phyloP scores from a whole-genome alignment of 2,113 vertebrate genomes.

The Macaca mulatta region DNA sequence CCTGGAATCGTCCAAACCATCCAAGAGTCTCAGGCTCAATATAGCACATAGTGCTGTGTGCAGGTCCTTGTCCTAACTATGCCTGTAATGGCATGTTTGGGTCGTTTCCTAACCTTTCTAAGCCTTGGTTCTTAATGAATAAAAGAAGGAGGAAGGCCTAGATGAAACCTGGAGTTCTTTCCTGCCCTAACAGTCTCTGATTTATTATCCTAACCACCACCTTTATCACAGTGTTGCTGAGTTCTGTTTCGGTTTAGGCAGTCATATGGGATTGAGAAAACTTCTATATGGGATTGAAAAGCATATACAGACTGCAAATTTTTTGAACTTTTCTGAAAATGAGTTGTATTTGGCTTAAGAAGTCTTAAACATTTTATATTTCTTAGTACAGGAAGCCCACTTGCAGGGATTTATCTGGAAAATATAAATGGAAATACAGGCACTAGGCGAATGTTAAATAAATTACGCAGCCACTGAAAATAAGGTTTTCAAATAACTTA shows the following conservation, averaged over 20 bases:
- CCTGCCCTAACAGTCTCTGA: background rate
- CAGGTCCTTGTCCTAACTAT: background rate
- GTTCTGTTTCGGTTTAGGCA: background rate
- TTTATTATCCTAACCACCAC: background rate
- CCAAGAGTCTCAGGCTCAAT: background rate
- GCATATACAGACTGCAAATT: background rate
- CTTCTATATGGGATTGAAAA: background rate
- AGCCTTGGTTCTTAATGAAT: background rate
- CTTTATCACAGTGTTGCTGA: background rate
- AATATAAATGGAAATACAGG: background rate
- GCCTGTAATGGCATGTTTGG: background rate
- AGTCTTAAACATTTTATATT: background rate
- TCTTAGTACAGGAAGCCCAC: background rate
- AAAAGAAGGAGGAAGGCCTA: background rate
- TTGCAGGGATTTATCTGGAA: background rate
- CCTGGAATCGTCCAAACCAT: background rate
- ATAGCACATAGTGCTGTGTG: background rate
- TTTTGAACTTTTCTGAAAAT: background rate
- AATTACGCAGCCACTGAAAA: background rate
- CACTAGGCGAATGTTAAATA: background rate
- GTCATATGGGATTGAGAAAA: background rate
- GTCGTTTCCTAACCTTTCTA: background rate
- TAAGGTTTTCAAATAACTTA: constrained; percentile 17
- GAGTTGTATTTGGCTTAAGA: background rate
- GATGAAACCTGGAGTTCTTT: background rate